These are phyloP conservation scores for Chymomyza procnemis DNA, from an alignment of 2,888 invertebrate genomes.

Conservation along the genomic window DNA sequence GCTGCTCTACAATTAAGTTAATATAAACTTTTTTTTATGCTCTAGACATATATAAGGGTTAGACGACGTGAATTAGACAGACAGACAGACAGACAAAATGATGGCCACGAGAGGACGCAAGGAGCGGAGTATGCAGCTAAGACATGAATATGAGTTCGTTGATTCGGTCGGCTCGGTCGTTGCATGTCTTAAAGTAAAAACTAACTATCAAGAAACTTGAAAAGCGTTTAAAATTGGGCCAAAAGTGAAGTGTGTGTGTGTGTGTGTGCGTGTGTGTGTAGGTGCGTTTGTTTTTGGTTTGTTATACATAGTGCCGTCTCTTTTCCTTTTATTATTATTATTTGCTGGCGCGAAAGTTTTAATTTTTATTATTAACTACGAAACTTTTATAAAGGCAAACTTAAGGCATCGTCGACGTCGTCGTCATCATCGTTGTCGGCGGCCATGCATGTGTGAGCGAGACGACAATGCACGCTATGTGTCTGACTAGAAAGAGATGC, in stretches of 20 bases:
- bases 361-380: conserved; percentile 74
- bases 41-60: background rate
- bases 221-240: conserved; percentile 41
- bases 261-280: conserved; percentile 1
- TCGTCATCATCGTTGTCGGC: conserved; percentile 30
- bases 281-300: conserved; percentile 1
- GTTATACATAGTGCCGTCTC: conserved; percentile 37
- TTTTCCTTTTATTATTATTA: conserved; percentile 63
- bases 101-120: too few species aligned
- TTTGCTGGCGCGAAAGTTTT: conserved; percentile 74
- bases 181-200: background rate
- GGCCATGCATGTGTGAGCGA: background rate
- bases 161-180: background rate
- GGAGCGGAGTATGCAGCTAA: background rate
- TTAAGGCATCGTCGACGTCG: conserved; percentile 46
- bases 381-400: conserved; percentile 65
- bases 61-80: background rate
- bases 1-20: background rate
- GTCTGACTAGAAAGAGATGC: conserved; percentile 11
- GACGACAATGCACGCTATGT: background rate
- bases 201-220: conserved; percentile 13
- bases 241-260: conserved; percentile 18
- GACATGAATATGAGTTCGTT: background rate
- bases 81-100: background rate
- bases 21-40: background rate